A percentile compares a stretch with the other conserved stretches of the same genome.
Conservation (phyloP, 2,888 invertebrate genomes). For the Azorinus chamasolen region DNA sequence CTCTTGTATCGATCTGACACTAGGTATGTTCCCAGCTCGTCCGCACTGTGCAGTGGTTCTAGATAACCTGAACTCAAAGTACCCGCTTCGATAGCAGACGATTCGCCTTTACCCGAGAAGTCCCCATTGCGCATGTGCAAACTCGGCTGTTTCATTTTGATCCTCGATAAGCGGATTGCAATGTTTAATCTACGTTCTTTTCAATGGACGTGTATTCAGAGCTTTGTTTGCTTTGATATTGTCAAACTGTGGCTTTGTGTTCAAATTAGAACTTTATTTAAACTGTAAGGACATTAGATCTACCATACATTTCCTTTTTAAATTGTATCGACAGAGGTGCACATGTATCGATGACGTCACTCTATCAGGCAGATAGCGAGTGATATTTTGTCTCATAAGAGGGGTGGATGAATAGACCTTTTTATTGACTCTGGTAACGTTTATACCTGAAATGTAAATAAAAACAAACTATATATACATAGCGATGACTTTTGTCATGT, state of each 20-base stretch:
- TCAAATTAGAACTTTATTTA: slow-evolving; percentile 34
- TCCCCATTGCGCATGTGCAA: slow-evolving; percentile 53
- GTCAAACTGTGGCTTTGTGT: slow-evolving; percentile 40
- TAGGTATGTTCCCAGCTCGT: slow-evolving; percentile 4
- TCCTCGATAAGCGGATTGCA: slow-evolving; percentile 19
- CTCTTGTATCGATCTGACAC: slow-evolving; percentile 44
- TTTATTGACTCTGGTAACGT: no score
- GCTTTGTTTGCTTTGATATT: slow-evolving; percentile 39
- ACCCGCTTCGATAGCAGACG: slow-evolving; percentile 50
- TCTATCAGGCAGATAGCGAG: no score
- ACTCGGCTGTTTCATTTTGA: slow-evolving; percentile 44
- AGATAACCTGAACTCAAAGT: slow-evolving; percentile 31
- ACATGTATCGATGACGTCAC: slow-evolving; percentile 8
- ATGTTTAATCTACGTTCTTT: slow-evolving; percentile 33
- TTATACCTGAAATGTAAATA: no score
- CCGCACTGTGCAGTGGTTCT: slow-evolving; percentile 13
- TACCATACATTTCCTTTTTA: slow-evolving; percentile 9
- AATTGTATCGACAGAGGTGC: slow-evolving; percentile 5
- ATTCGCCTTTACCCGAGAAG: slow-evolving; percentile 29
- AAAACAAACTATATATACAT: no score
- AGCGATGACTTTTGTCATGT: no score
- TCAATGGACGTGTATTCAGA: slow-evolving; percentile 34
- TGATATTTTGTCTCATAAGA: no score
- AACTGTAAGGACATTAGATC: slow-evolving; percentile 22
- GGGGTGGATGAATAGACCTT: no score